A percentile compares a stretch with the other conserved stretches of the same genome.
Conservation (phyloP, 2,888 invertebrate genomes). For the Oeneis ivallda region DNA sequence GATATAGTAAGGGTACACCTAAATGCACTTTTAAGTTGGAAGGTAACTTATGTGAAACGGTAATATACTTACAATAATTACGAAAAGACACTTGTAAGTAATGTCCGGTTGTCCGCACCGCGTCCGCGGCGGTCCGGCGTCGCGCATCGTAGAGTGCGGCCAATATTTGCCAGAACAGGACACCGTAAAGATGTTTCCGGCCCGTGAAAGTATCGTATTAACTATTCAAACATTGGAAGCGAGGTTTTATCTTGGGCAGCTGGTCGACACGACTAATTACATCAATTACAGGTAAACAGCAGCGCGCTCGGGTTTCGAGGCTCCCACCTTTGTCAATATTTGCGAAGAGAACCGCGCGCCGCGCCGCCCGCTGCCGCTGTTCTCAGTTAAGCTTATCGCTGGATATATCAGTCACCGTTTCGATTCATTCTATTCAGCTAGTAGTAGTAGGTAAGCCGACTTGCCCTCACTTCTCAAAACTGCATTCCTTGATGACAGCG, state of each 20-base stretch:
- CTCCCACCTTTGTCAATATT: slow-evolving; percentile 80
- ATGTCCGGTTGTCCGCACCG: neutral
- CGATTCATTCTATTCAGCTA: too few relatives aligned
- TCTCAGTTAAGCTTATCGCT: slow-evolving; percentile 20
- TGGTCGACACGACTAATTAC: slow-evolving; percentile 81
- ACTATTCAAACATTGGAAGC: slow-evolving; percentile 68
- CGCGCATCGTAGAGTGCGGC: slow-evolving; percentile 72
- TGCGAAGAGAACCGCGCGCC: slow-evolving; percentile 52
- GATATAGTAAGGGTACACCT: too few relatives aligned
- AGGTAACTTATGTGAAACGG: neutral
- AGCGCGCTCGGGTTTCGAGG: slow-evolving; percentile 69
- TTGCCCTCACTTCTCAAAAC: too few relatives aligned
- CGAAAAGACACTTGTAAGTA: neutral
- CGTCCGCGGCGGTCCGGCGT: slow-evolving; percentile 50
- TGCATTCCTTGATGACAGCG: too few relatives aligned
- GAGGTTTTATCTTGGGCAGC: slow-evolving; percentile 68
- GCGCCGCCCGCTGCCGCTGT: slow-evolving; percentile 46
- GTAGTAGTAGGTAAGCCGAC: too few relatives aligned
- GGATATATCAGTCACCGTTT: too few relatives aligned
- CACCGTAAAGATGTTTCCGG: slow-evolving; percentile 78
- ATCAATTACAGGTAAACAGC: slow-evolving; percentile 79
- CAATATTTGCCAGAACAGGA: slow-evolving; percentile 77
- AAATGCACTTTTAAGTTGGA: too few relatives aligned
- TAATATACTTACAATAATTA: neutral
- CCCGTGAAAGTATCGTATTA: slow-evolving; percentile 76